These are phyloP conservation scores for Hyperoplus immaculatus DNA, from an alignment of 2,797 vertebrate genomes.

Conservation along the genomic window DNA sequence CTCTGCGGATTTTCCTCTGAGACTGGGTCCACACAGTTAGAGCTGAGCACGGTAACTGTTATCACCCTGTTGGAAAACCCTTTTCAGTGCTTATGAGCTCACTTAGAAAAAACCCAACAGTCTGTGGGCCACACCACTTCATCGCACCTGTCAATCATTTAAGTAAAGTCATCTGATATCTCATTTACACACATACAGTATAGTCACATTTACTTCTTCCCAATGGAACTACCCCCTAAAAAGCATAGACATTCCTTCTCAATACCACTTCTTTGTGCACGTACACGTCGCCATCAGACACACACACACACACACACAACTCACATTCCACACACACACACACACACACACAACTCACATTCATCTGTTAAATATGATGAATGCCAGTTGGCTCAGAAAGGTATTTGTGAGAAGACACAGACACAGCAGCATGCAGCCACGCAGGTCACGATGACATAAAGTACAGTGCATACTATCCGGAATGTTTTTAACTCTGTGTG, in stretches of 20 bases:
- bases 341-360: too few species aligned
- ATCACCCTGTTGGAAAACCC: background rate
- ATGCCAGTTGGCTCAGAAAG: conserved; percentile 66
- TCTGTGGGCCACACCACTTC: background rate
- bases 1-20: conserved; percentile 67
- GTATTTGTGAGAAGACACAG: conserved; percentile 61
- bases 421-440: conserved; percentile 39
- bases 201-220: background rate
- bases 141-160: background rate
- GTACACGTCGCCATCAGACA: background rate
- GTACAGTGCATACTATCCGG: conserved; percentile 12
- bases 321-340: too few species aligned
- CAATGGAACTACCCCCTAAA: background rate
- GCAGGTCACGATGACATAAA: conserved; percentile 73
- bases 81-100: background rate
- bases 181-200: conserved; percentile 6
- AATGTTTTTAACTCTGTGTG: conserved; percentile 34
- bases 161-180: background rate
- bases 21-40: background rate
- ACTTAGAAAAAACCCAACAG: background rate
- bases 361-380: conserved; percentile 51
- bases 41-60: background rate
- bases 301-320: conserved; percentile 13
- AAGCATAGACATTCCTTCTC: background rate
- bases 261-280: background rate